phyloP scores from a whole-genome alignment of 2,113 vertebrate genomes.

The Limnothrissa miodon region DNA sequence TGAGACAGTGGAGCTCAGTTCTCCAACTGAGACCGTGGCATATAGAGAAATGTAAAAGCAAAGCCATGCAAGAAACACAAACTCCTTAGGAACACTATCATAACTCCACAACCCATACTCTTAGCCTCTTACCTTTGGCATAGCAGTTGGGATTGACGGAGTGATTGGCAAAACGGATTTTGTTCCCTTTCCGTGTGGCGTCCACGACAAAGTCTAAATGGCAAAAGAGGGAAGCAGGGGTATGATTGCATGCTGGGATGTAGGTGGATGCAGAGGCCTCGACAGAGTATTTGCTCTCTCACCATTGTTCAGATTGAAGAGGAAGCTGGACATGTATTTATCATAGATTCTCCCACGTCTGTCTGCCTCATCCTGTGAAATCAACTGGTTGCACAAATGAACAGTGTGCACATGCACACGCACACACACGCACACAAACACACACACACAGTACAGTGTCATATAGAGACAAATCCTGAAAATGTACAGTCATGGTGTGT shows the following conservation, averaged over 20 bases:
- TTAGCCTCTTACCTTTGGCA: constrained; percentile 84
- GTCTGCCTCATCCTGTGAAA: constrained; percentile 97
- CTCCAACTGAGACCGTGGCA: no score
- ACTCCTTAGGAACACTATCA: background rate
- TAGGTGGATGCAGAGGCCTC: background rate
- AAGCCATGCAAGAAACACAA: no score
- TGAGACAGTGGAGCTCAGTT: no score
- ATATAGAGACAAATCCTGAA: no score
- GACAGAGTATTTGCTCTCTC: constrained; percentile 33
- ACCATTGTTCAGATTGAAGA: constrained; percentile 99
- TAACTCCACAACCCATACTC: background rate
- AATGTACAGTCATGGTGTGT: no score
- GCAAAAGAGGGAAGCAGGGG: background rate
- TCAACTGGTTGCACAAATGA: constrained; percentile 81
- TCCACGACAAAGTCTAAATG: constrained; percentile 94
- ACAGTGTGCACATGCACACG: no score
- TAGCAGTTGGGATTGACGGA: constrained; percentile 98
- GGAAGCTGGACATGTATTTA: constrained; percentile 99
- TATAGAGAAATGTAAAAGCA: no score
- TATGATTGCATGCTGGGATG: background rate
- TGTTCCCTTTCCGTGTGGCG: constrained; percentile 97
- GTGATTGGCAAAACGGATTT: constrained; percentile 99
- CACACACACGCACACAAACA: background rate
- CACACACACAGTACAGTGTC: background rate
- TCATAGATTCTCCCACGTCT: constrained; percentile 96